Percentiles rank a stretch among this genome's conserved stretches.
Conservation (phyloP, 2,888 invertebrate genomes). For the Parelbella ahira region DNA sequence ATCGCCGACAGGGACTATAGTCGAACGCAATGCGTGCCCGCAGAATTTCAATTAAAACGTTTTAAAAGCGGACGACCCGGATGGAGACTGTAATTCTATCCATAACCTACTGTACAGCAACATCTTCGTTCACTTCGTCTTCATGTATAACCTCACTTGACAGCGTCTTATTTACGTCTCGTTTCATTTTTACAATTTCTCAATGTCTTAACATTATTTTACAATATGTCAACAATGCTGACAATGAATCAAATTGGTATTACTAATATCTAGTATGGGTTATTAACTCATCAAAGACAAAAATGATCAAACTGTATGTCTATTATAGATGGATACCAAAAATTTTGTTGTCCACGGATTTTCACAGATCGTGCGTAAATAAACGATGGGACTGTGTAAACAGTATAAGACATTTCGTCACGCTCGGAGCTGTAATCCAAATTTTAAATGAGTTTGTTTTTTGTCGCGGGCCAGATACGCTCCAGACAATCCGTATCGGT, state of each 20-base stretch:
- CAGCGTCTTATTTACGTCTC: no score
- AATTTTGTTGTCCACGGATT: conserved; percentile 39
- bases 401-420: conserved; percentile 59
- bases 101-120: no score
- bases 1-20: conserved; percentile 45
- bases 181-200: no score
- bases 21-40: conserved; percentile 32
- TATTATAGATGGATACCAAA: conserved; percentile 21
- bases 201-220: no score
- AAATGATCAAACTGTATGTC: neutral
- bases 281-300: conserved; percentile 3
- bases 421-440: conserved; percentile 60
- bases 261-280: no score
- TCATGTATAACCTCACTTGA: no score
- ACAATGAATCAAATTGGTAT: no score
- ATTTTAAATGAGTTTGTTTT: conserved; percentile 73
- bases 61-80: conserved; percentile 24
- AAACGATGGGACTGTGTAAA: conserved; percentile 64
- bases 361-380: conserved; percentile 69
- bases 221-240: no score
- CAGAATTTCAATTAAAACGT: conserved; percentile 33
- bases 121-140: no score
- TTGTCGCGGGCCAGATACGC: conserved; percentile 49
- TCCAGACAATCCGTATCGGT: conserved; percentile 47
- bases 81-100: conserved; percentile 7